Percentiles rank a stretch among this genome's conserved stretches.
These are phyloP conservation scores for Halisarca cf. caerulea DNA, from an alignment of 37 sponge, comb jelly and placozoan genomes.

Conservation along the genomic window DNA sequence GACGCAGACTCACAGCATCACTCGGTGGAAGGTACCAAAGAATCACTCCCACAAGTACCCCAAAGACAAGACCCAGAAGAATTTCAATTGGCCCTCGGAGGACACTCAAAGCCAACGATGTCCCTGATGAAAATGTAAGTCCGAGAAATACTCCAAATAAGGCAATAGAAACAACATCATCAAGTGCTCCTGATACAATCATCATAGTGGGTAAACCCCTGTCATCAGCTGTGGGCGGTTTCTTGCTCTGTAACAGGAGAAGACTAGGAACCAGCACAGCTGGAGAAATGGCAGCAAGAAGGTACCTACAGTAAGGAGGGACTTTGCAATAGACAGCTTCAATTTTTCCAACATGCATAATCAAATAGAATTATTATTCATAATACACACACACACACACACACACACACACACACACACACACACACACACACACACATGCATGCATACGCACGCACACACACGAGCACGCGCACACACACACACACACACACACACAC, in stretches of 20 bases:
- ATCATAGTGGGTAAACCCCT: constrained; percentile 79
- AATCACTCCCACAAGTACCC: constrained; percentile 73
- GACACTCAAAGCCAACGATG: constrained; percentile 62
- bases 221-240: constrained; percentile 28
- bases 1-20: constrained; percentile 51
- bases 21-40: constrained; percentile 78
- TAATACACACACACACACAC: no score
- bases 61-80: constrained; percentile 73
- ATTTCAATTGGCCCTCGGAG: constrained; percentile 88
- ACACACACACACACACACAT: no score
- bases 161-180: constrained; percentile 89
- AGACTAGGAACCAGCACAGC: constrained; percentile 82
- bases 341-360: no score
- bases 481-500: no score
- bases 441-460: no score
- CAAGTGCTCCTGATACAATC: constrained; percentile 84
- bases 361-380: no score
- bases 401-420: no score
- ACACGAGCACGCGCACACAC: no score
- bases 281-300: constrained; percentile 90
- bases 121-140: constrained; percentile 44
- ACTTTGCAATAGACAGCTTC: no score
- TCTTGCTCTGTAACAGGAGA: constrained; percentile 49
- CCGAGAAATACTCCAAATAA: constrained; percentile 85
- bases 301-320: constrained; percentile 41